Evolutionary conservation across 2,888 invertebrate species (phyloP).

Genomic region (Tenthredo scrophulariae): DNA sequence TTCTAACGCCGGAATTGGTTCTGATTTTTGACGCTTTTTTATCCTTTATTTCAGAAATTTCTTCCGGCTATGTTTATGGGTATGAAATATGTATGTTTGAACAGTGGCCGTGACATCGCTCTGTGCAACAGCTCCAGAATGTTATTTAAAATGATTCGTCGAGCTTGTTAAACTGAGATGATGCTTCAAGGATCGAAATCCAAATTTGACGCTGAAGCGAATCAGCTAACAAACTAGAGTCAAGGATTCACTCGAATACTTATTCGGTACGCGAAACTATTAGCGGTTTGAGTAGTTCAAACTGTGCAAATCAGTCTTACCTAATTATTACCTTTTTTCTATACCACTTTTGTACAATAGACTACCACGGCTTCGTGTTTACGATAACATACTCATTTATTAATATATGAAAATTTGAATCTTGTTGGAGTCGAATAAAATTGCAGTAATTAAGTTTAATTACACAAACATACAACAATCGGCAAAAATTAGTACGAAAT

Average conservation of each 20-base stretch:
- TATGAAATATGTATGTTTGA: neutral
- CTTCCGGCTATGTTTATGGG: neutral
- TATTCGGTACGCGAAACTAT: constrained; percentile 27
- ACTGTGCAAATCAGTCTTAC: constrained; percentile 8
- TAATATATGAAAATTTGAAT: constrained; percentile 3
- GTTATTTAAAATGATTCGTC: constrained; percentile 22
- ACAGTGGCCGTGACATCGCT: neutral
- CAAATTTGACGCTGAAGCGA: constrained; percentile 27
- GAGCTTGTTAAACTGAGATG: constrained; percentile 25
- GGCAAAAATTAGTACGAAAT: neutral
- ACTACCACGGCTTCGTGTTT: neutral
- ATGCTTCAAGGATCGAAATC: constrained; percentile 33
- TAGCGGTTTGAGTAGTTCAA: neutral
- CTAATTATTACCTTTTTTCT: neutral
- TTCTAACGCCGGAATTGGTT: neutral
- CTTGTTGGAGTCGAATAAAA: neutral
- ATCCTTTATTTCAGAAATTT: neutral
- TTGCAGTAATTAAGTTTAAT: neutral
- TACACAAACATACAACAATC: neutral
- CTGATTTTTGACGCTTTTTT: neutral
- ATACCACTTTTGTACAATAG: neutral
- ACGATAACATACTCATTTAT: neutral
- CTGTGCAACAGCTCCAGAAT: constrained; percentile 9
- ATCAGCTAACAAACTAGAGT: constrained; percentile 21
- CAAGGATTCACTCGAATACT: constrained; percentile 27